Conservation (phyloP, 2,113 vertebrate genomes). For the Gymnobelideus leadbeateri region DNA sequence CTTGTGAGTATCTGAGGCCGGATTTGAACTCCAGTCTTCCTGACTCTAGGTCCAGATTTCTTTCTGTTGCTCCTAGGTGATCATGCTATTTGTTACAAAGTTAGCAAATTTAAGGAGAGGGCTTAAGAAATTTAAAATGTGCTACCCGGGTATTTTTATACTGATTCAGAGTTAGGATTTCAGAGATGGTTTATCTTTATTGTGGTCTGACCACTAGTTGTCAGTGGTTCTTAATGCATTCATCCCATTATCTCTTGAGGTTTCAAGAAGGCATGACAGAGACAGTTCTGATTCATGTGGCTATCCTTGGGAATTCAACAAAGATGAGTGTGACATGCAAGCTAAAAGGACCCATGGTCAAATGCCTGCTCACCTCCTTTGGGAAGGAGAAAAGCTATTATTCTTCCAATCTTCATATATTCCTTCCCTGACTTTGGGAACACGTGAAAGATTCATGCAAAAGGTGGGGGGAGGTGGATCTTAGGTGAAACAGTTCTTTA, state of each 20-base stretch:
- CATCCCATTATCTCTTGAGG: neutral
- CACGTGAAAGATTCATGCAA: neutral
- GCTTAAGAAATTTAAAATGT: too few relatives aligned
- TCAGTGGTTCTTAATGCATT: neutral
- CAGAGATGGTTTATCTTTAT: neutral
- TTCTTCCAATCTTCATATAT: neutral
- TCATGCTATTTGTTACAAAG: neutral
- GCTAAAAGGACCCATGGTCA: neutral
- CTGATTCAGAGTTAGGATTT: neutral
- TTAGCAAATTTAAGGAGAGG: neutral
- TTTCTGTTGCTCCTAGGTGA: neutral
- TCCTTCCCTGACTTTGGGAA: neutral
- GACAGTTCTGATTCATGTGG: neutral
- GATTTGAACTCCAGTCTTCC: neutral
- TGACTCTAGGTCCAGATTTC: neutral
- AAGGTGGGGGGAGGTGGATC: too few relatives aligned
- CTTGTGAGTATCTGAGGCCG: neutral
- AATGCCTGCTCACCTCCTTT: neutral
- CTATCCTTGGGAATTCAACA: neutral
- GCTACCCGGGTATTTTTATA: neutral
- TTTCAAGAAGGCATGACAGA: neutral
- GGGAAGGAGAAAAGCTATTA: neutral
- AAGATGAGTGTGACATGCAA: neutral
- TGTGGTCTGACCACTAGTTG: neutral
- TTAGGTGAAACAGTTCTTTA: neutral